phyloP scores from a whole-genome alignment of 2,113 vertebrate species.

The Ardeotis arabs region DNA sequence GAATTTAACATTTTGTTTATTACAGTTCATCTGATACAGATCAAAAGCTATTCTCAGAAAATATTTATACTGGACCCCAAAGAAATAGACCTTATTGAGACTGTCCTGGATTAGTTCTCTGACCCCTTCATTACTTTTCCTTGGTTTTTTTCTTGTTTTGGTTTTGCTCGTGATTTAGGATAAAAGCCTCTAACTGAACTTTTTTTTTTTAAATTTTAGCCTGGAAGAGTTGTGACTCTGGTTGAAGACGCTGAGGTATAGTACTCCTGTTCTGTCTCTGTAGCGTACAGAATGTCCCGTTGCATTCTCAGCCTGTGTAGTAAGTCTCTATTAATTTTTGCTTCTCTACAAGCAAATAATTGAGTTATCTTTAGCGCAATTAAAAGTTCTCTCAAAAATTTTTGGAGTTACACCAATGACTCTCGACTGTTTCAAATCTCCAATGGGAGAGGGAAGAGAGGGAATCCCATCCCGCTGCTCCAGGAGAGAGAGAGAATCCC shows the following conservation, averaged over 20 bases:
- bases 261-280: slow-evolving; percentile 45
- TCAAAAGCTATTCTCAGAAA: not conserved
- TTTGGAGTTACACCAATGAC: not conserved
- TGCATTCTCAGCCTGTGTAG: not conserved
- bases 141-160: not conserved
- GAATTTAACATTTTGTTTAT: not conserved
- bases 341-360: not conserved
- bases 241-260: slow-evolving; percentile 93
- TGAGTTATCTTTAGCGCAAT: not conserved
- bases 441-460: no score
- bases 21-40: not conserved
- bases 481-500: not conserved
- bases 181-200: not conserved
- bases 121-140: not conserved
- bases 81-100: not conserved
- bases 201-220: slow-evolving; percentile 74
- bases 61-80: not conserved
- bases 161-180: not conserved
- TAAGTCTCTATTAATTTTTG: not conserved
- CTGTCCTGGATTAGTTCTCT: not conserved
- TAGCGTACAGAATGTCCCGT: not conserved
- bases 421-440: not conserved
- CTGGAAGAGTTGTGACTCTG: slow-evolving; percentile 96
- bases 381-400: not conserved
- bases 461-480: no score